A percentile compares a stretch with the other conserved stretches of the same genome.
These are phyloP conservation scores for Pituophis catenifer DNA, from an alignment of 2,113 vertebrate species.

Conservation along the genomic window DNA sequence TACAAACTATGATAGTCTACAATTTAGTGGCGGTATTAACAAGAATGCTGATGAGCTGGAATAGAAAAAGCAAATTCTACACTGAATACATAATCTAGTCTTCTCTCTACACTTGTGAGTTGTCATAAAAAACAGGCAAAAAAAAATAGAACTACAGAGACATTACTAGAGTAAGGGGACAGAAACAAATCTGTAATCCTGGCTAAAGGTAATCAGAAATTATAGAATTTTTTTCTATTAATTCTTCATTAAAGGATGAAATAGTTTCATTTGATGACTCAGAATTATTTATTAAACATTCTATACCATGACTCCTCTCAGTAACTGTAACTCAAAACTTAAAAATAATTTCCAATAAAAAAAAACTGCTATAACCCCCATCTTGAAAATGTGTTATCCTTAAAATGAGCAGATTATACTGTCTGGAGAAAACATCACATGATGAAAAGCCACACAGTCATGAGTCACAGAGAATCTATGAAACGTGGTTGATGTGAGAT, in stretches of 20 bases:
- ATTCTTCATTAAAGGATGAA: background rate
- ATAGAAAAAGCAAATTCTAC: background rate
- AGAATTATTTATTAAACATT: slow-evolving; percentile 4
- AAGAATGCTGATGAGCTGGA: background rate
- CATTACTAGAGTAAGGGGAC: background rate
- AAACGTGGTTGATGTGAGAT: background rate
- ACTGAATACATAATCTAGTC: background rate
- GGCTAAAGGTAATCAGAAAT: background rate
- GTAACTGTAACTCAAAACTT: background rate
- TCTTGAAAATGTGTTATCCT: background rate
- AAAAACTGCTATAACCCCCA: background rate
- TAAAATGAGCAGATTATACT: background rate
- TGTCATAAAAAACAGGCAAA: background rate
- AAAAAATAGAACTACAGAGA: background rate
- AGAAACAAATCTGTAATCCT: background rate
- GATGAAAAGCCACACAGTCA: background rate
- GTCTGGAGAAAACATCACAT: background rate
- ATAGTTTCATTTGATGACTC: background rate
- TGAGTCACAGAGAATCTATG: background rate
- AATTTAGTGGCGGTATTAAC: background rate
- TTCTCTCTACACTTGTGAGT: background rate
- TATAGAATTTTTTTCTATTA: background rate
- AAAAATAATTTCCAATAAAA: slow-evolving; percentile 6
- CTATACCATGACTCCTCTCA: background rate
- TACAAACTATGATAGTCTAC: background rate